Conservation (phyloP, 2,797 vertebrate species). For the Poliocrania exsul region DNA sequence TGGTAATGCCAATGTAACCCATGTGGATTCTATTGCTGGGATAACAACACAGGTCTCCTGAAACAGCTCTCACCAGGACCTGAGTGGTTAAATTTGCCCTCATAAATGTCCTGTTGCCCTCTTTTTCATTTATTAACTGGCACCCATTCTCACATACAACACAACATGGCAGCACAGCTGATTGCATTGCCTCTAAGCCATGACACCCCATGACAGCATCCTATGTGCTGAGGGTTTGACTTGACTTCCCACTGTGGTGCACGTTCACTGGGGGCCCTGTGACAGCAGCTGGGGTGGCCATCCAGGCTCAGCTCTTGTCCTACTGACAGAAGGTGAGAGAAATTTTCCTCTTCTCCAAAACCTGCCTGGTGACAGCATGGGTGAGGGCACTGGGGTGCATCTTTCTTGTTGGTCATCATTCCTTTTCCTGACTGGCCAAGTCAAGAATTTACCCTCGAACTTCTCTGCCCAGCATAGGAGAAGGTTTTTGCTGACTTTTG, state of each 20-base stretch:
- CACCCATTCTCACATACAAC: not conserved
- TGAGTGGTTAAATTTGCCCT: not conserved
- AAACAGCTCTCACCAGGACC: not conserved
- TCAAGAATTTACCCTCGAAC: not conserved
- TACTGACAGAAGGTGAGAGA: not conserved
- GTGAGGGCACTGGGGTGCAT: accelerated
- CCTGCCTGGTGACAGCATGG: accelerated
- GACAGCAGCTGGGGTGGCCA: not conserved
- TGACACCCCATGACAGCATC: not conserved
- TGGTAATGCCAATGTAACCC: too few species aligned
- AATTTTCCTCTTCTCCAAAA: not conserved
- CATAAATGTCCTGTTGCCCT: not conserved
- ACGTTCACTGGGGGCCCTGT: accelerated
- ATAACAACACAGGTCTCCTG: not conserved
- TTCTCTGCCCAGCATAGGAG: not conserved
- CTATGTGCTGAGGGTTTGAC: accelerated
- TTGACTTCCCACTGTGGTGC: accelerated
- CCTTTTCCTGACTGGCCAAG: not conserved
- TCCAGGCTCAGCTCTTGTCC: accelerated
- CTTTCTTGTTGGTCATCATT: not conserved
- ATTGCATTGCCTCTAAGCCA: not conserved
- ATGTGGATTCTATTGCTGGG: not conserved
- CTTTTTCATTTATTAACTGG: not conserved
- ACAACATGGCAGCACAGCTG: accelerated
- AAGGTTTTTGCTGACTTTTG: not conserved